Percentiles rank a stretch among this genome's conserved stretches.
phyloP scores from a whole-genome alignment of 2,113 vertebrate species.

The Acrocephalus arundinaceus region DNA sequence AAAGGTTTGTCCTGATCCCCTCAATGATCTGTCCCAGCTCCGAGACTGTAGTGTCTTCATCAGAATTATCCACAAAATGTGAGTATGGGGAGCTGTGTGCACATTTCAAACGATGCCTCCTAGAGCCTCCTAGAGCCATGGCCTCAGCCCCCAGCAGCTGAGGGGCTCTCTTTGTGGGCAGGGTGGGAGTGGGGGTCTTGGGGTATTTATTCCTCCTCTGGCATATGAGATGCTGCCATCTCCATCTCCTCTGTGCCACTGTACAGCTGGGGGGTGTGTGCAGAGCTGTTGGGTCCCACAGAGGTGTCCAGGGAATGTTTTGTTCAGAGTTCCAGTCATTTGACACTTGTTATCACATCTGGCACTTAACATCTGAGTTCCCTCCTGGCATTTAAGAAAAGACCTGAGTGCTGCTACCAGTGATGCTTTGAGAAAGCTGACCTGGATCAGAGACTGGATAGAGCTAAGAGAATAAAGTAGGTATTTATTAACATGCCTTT shows the following conservation, averaged over 20 bases:
- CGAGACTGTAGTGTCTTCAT: slow-evolving; percentile 80
- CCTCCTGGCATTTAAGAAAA: fast-evolving
- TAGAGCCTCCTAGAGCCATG: not conserved
- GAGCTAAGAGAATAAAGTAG: too few species aligned
- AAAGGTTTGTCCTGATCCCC: slow-evolving; percentile 50
- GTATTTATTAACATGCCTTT: too few species aligned
- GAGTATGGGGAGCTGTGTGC: slow-evolving; percentile 55
- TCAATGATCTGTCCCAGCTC: slow-evolving; percentile 70
- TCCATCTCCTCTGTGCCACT: not conserved
- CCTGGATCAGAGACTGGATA: too few species aligned
- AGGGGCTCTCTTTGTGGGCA: not conserved
- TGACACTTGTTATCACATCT: not conserved
- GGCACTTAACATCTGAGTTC: not conserved
- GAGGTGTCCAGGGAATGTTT: not conserved
- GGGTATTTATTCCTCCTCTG: not conserved
- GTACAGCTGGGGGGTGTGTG: not conserved
- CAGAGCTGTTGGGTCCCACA: not conserved
- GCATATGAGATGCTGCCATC: too few species aligned
- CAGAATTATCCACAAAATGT: slow-evolving; percentile 81
- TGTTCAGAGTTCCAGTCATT: not conserved
- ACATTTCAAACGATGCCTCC: not conserved
- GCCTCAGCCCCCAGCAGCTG: not conserved
- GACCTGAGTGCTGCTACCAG: not conserved
- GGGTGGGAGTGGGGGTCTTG: not conserved
- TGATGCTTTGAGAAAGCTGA: too few species aligned